A percentile compares a stretch with the other conserved stretches of the same genome.
Evolutionary conservation across 2,113 vertebrate species (phyloP).

Genomic region (Indicator maculatus): DNA sequence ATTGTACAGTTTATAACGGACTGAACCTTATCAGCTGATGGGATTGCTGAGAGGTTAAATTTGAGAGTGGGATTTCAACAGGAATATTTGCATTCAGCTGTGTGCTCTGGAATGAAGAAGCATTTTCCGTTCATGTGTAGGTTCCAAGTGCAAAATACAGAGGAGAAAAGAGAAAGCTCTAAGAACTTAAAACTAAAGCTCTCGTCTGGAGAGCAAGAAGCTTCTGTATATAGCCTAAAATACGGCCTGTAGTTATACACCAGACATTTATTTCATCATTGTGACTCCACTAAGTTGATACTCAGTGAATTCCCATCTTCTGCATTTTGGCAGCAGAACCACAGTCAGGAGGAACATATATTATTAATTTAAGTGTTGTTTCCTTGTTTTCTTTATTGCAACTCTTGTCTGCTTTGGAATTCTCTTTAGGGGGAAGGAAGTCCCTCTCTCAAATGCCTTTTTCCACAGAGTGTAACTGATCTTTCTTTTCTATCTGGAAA

Average conservation of each 20-base stretch:
- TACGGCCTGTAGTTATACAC: background rate
- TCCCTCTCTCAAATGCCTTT: background rate
- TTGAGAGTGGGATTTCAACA: background rate
- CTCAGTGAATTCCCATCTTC: background rate
- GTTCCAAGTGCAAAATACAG: background rate
- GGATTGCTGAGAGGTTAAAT: slow-evolving; percentile 2
- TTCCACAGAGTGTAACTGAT: background rate
- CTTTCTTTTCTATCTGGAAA: background rate
- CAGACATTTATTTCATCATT: background rate
- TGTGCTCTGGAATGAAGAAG: background rate
- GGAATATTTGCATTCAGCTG: background rate
- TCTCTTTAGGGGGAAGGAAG: background rate
- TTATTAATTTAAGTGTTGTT: background rate
- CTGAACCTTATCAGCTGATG: background rate
- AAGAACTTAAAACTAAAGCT: background rate
- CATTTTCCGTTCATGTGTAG: background rate
- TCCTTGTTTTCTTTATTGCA: background rate
- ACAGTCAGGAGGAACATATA: background rate
- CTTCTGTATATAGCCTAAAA: background rate
- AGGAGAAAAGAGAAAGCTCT: background rate
- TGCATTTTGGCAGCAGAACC: background rate
- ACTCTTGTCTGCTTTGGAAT: background rate
- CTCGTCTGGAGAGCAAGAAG: background rate
- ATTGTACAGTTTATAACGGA: background rate
- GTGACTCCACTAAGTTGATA: background rate